Base-by-base conservation (phyloP, 64 coral and sea anemone genomes). In the Platygyra sinensis region DNA sequence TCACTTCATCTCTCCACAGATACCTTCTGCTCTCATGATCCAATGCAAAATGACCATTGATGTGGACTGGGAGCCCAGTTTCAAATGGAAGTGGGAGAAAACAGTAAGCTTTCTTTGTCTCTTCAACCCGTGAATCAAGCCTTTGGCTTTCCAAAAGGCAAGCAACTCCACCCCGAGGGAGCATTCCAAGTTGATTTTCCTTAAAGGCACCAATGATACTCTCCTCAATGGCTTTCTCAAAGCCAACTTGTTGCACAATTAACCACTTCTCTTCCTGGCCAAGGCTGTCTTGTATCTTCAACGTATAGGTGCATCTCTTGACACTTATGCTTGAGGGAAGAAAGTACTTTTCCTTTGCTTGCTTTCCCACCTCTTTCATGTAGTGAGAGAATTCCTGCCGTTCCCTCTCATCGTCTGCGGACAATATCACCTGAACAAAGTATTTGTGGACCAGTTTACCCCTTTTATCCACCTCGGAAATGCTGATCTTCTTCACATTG, bases 11-110 rank as follows among this genome's bases (percentile, higher is more conserved):
- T 28, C 85, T 78, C 77, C 92, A 81, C 60, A 96, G 72, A 4
- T 32, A 65, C 59, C 91, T 27, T 60, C 94, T 87, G 11, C 64
- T 74, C 32, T 96, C 94, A 28, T 96, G 94, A 12, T 96, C 87
- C 46, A 96, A 32, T 11, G 87, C 94, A 39, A 96, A 96, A 54
- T 96, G 94, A 7, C 94, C 94, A 87, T 96, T 96, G 29, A 96
- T 91, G 73, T 96, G 94, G 10, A 96, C 87, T 32, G 94, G 94
- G 10, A 96, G 77, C 16, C 31, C 77, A 0, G 94, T 96, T 30
- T 67, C 88, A n/a, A 90, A 62, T 67, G 94, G 94, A 42, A 96
- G 88, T 15, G 94, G 94, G 52, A 96, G 86, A 61, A 96, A 96
- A 52, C 94, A 96, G 24, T 87, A 96, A 12, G 91, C 87, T 87